Evolutionary conservation across 2,888 invertebrate genomes (phyloP).

Genomic region (Orthonychiurus folsomi): DNA sequence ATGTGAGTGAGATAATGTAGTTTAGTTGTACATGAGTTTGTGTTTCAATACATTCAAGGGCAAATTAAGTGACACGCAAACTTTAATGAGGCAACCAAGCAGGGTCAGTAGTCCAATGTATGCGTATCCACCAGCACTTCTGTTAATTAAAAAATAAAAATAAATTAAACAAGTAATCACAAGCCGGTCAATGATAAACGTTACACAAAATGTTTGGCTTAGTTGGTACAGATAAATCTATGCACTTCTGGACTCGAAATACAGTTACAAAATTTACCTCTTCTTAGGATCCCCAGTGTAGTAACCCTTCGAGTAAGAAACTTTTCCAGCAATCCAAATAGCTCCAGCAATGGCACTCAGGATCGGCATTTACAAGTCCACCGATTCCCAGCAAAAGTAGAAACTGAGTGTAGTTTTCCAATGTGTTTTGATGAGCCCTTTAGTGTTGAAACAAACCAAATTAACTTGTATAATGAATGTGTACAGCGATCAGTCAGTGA

Average conservation of each 20-base stretch:
- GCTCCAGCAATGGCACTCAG: conserved; percentile 45
- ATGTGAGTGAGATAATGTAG: no score
- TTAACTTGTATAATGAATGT: background rate
- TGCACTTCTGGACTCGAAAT: no score
- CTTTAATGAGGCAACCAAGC: conserved; percentile 23
- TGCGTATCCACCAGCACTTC: background rate
- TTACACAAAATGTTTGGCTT: background rate
- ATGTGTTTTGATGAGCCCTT: conserved; percentile 39
- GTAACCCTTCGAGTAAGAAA: conserved; percentile 46
- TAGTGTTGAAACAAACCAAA: no score
- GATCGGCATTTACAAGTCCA: conserved; percentile 46
- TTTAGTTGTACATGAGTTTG: no score
- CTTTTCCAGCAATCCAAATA: conserved; percentile 45
- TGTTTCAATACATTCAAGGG: no score
- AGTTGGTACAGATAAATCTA: background rate
- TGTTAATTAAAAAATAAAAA: no score
- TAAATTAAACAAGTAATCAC: no score
- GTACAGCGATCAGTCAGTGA: background rate
- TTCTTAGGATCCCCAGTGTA: conserved; percentile 38
- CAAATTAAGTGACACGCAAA: no score
- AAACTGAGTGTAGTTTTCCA: conserved; percentile 44
- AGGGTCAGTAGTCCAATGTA: background rate
- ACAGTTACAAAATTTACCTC: conserved; percentile 26
- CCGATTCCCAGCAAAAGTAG: conserved; percentile 45
- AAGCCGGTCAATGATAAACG: no score